Conservation (phyloP, 2,888 invertebrate species). For the Melangyna quadrimaculata region DNA sequence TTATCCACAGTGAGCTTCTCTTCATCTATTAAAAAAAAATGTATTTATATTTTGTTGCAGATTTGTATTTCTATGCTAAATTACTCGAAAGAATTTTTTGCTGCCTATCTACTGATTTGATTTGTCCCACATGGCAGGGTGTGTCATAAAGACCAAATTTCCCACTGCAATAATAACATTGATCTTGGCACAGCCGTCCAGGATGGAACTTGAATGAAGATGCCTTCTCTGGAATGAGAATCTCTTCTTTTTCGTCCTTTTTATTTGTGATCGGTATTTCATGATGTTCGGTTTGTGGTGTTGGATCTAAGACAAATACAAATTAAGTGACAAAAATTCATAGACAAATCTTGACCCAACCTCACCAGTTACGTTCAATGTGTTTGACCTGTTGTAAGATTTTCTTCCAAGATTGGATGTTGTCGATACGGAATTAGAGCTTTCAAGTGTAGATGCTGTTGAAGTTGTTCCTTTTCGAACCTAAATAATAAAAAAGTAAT, state of each 20-base stretch:
- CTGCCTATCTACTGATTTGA: conserved; percentile 91
- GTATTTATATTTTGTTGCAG: not conserved
- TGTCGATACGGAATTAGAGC: conserved; percentile 19
- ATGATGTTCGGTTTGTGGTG: conserved; percentile 35
- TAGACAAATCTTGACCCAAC: not conserved
- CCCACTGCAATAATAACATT: conserved; percentile 93
- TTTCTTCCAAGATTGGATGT: conserved; percentile 85
- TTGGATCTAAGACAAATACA: conserved; percentile 37
- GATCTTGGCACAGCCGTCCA: conserved; percentile 90
- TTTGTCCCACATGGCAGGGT: conserved; percentile 92
- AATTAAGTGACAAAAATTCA: not conserved
- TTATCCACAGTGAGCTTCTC: conserved; percentile 91
- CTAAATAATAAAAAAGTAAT: conserved; percentile 80
- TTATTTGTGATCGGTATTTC: conserved; percentile 73
- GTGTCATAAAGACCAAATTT: conserved; percentile 93
- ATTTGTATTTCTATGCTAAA: conserved; percentile 75
- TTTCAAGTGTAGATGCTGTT: conserved; percentile 15
- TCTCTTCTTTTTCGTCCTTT: conserved; percentile 80
- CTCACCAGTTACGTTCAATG: conserved; percentile 75
- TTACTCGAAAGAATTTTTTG: conserved; percentile 89
- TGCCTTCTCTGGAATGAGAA: conserved; percentile 93
- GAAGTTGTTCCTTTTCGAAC: conserved; percentile 81
- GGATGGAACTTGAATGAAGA: conserved; percentile 94
- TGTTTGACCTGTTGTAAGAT: conserved; percentile 88
- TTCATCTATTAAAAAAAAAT: conserved; percentile 83